These are phyloP conservation scores for Rhynchonycteris naso DNA, from an alignment of 2,797 vertebrate species.

Conservation along the genomic window DNA sequence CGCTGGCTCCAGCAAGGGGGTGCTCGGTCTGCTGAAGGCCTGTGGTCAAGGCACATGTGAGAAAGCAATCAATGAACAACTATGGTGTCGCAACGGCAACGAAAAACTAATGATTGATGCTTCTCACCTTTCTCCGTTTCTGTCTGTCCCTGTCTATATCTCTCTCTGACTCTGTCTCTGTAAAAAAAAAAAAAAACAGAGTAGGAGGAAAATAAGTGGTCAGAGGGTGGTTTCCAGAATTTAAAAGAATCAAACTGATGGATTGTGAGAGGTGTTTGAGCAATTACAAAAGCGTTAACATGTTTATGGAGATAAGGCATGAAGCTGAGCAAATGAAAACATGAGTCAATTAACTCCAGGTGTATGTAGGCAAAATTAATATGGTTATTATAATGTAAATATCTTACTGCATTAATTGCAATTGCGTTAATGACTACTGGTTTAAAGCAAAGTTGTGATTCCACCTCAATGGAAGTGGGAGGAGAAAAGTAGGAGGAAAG, in stretches of 20 bases:
- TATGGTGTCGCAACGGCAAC: too few species aligned
- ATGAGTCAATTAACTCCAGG: conserved; percentile 9
- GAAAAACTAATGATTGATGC: too few species aligned
- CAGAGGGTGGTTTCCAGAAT: not conserved
- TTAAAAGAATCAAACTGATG: not conserved
- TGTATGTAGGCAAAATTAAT: conserved; percentile 1
- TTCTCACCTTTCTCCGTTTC: too few species aligned
- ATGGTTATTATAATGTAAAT: not conserved
- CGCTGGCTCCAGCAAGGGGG: too few species aligned
- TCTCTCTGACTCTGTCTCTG: too few species aligned
- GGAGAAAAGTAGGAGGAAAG: not conserved
- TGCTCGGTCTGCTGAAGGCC: too few species aligned
- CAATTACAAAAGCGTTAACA: conserved; percentile 42
- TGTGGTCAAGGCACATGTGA: too few species aligned
- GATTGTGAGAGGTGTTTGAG: not conserved
- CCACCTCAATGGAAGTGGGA: not conserved
- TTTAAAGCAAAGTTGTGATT: conserved; percentile 19
- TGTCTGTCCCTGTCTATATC: too few species aligned
- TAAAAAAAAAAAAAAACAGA: too few species aligned
- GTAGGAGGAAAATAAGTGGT: not conserved
- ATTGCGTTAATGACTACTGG: not conserved
- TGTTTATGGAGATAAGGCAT: not conserved
- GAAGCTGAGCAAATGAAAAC: conserved; percentile 58
- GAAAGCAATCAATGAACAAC: too few species aligned
- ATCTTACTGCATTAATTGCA: too few species aligned